A percentile compares a stretch with the other conserved stretches of the same genome.
These are phyloP conservation scores for Sebastes glaucus DNA, from an alignment of 2,797 vertebrate species.

Conservation along the genomic window DNA sequence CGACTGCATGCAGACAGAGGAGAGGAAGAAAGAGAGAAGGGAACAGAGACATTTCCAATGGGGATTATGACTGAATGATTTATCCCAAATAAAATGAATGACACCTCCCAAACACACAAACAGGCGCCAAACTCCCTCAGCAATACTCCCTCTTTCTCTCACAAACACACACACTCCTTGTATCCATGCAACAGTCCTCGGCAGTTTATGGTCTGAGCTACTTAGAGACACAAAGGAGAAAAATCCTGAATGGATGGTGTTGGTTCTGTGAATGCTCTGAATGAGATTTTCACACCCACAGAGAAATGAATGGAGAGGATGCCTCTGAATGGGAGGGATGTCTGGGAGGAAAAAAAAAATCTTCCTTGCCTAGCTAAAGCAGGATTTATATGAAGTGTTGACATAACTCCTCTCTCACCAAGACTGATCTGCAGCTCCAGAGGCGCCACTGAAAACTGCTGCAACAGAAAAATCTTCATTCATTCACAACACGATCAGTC, in stretches of 20 bases:
- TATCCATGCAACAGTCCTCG: slow-evolving; percentile 64
- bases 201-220: slow-evolving; percentile 56
- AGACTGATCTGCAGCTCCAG: background rate
- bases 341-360: slow-evolving; percentile 9
- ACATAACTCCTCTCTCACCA: slow-evolving; percentile 20
- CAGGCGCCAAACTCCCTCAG: background rate
- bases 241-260: slow-evolving; percentile 63
- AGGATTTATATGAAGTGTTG: slow-evolving; percentile 16
- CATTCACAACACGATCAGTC: background rate
- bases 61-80: slow-evolving; percentile 35
- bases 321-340: slow-evolving; percentile 55
- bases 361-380: slow-evolving; percentile 30
- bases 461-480: background rate
- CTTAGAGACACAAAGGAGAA: slow-evolving; percentile 59
- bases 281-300: slow-evolving; percentile 62
- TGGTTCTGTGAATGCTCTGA: slow-evolving; percentile 56
- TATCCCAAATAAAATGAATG: slow-evolving; percentile 40
- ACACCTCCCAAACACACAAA: background rate
- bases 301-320: slow-evolving; percentile 61
- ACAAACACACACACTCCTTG: slow-evolving; percentile 26
- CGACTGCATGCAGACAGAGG: slow-evolving; percentile 19
- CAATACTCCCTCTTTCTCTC: background rate
- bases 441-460: background rate
- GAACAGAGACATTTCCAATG: slow-evolving; percentile 18
- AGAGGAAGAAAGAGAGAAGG: slow-evolving; percentile 3